Conservation (phyloP, 2,888 invertebrate genomes). For the Thymelicus sylvestris region DNA sequence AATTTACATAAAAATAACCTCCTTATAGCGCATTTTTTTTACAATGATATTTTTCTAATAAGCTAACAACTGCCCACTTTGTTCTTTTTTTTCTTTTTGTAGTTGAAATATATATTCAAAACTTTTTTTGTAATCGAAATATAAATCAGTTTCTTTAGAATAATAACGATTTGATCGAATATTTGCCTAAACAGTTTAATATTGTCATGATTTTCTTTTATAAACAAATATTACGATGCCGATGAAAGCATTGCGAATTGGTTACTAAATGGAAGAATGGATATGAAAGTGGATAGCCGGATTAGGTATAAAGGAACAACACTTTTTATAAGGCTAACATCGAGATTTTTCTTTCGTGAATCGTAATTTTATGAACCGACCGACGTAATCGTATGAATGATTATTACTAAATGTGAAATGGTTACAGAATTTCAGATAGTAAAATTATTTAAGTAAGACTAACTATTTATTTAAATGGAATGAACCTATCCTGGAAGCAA, state of each 20-base stretch:
- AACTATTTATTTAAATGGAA: too few relatives aligned
- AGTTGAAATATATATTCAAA: too few relatives aligned
- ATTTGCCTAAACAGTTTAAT: conserved; percentile 36
- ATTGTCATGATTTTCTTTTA: conserved; percentile 63
- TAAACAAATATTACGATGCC: conserved; percentile 59
- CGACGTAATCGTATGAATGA: background rate
- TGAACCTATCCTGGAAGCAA: too few relatives aligned
- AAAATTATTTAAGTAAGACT: too few relatives aligned
- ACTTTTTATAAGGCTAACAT: conserved; percentile 25
- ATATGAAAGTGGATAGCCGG: conserved; percentile 57
- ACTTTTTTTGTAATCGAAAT: conserved; percentile 28
- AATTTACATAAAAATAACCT: too few relatives aligned
- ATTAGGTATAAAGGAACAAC: conserved; percentile 39
- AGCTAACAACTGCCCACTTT: background rate
- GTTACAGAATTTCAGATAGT: too few relatives aligned
- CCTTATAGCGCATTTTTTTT: too few relatives aligned
- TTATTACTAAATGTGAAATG: too few relatives aligned
- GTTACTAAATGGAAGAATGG: conserved; percentile 66
- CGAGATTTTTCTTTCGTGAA: conserved; percentile 23
- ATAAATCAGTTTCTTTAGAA: conserved; percentile 22
- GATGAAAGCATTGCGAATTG: conserved; percentile 74
- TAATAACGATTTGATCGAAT: conserved; percentile 36
- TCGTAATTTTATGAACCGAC: conserved; percentile 4
- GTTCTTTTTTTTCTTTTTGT: too few relatives aligned
- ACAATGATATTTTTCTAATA: too few relatives aligned